Base-by-base conservation (phyloP, 2,888 invertebrate species). In the Spodoptera littoralis region DNA sequence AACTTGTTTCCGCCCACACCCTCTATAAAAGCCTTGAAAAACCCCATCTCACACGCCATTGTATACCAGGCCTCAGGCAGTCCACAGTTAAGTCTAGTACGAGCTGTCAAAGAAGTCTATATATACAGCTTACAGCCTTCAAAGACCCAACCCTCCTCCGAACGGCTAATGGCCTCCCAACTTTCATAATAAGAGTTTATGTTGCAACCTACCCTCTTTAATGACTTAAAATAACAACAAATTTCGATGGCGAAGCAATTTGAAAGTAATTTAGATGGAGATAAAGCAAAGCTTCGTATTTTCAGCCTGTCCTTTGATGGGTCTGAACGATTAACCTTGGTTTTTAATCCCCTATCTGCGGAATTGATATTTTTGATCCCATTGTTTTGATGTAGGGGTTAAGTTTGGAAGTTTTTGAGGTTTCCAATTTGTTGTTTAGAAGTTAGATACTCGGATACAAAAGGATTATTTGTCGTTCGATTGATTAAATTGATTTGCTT, bases 111-210 rank as follows among this genome's bases (percentile, higher is more conserved):
- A 79, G 78, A 66, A 55, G 60, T 67, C 73, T 72, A 79, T 81
- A 77, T 77, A 79, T 79, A 80, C 65, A 77, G 78, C 80, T 84
- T 80, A 81, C 52, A 74, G 50, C 62, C 68, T 73, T 80, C 80
- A 77, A 80, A 78, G 66, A 65, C 65, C 58, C 48, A 11, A 61
- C 63, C 63, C 60, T 65, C 74, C 71, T 44, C 49, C 51, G 59
- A 53, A 60, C 80, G 57, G 68, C 75, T 84, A 82, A 84, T 82
- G 68, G 81, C 70, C 75, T 81, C 66, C 76, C 74, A 83, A 83
- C 80, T 82, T 81, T 78, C 73, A 77, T 84, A 83, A 84, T 83
- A 84, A 76, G 76, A 82, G 77, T 84, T 84, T 82, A 85, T 80
- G 77, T 77, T 75, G 77, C 80, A 73, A 75, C 69, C 70, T 61